phyloP scores from a whole-genome alignment of 2,113 vertebrate species.

The Tursiops truncatus region DNA sequence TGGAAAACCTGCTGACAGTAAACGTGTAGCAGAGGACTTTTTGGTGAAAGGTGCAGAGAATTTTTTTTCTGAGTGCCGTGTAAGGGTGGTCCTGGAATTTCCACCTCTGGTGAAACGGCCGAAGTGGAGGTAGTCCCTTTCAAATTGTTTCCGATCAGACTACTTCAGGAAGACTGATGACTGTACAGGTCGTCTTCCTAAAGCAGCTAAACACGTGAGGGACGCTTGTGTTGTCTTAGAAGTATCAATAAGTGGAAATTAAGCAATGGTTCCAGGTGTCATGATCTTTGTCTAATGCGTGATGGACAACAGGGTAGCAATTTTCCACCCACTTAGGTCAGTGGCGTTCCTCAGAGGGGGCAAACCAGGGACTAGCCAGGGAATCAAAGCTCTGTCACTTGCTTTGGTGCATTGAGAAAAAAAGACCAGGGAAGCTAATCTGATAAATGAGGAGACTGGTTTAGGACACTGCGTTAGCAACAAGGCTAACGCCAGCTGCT shows the following conservation, averaged over 20 bases:
- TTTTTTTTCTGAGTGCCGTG: background rate
- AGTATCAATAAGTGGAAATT: background rate
- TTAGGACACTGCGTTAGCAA: rapidly evolving
- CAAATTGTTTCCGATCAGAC: background rate
- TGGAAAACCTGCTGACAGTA: background rate
- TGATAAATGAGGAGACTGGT: background rate
- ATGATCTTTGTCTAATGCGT: rapidly evolving
- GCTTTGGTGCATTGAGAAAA: background rate
- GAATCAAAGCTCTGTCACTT: background rate
- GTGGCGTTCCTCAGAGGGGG: rapidly evolving
- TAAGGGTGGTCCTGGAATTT: background rate
- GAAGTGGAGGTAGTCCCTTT: too few species aligned
- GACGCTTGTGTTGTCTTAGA: too few species aligned
- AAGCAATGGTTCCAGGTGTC: background rate
- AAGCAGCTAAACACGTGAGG: background rate
- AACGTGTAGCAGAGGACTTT: background rate
- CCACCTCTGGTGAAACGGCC: background rate
- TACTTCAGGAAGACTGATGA: background rate
- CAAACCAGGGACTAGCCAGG: background rate
- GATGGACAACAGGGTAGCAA: rapidly evolving
- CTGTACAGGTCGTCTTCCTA: background rate
- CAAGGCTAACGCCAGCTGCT: background rate
- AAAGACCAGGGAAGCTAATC: background rate
- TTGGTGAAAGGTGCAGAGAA: background rate
- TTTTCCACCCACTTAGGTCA: background rate